Percentiles rank a stretch among this genome's conserved stretches.
Evolutionary conservation across 2,888 invertebrate species (phyloP).

Genomic region (Troides aeacus): DNA sequence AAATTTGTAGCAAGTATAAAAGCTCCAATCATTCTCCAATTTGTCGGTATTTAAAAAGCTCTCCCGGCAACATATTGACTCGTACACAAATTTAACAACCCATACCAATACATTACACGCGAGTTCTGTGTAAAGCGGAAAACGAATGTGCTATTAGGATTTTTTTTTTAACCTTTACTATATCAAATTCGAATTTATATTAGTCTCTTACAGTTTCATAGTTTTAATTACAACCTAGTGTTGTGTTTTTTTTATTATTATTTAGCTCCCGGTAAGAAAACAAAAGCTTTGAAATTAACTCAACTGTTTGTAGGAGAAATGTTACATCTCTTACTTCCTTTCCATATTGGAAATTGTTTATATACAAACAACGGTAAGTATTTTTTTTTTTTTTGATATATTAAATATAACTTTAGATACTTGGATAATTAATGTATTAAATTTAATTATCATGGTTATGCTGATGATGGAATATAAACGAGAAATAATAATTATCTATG

Average conservation of each 20-base stretch:
- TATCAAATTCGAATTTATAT: background rate
- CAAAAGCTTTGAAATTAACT: background rate
- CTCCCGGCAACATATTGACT: background rate
- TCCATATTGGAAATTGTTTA: background rate
- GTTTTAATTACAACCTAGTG: background rate
- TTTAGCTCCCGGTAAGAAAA: background rate
- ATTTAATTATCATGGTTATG: no score
- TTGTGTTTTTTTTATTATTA: background rate
- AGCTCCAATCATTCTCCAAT: background rate
- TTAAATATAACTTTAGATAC: no score
- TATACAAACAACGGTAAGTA: no score
- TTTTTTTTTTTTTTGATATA: no score
- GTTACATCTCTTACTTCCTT: background rate
- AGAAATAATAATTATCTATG: no score
- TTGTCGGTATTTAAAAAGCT: constrained; percentile 3
- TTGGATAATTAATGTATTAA: no score
- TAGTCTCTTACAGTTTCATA: background rate
- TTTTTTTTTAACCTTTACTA: background rate
- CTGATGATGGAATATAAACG: no score
- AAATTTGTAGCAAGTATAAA: background rate
- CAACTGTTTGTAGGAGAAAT: background rate
- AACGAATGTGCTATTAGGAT: background rate
- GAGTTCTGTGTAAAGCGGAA: background rate
- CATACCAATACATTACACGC: background rate
- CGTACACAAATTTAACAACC: constrained; percentile 6